Base-by-base conservation (phyloP, 2,113 vertebrate species). In the Choloepus hoffmanni region DNA sequence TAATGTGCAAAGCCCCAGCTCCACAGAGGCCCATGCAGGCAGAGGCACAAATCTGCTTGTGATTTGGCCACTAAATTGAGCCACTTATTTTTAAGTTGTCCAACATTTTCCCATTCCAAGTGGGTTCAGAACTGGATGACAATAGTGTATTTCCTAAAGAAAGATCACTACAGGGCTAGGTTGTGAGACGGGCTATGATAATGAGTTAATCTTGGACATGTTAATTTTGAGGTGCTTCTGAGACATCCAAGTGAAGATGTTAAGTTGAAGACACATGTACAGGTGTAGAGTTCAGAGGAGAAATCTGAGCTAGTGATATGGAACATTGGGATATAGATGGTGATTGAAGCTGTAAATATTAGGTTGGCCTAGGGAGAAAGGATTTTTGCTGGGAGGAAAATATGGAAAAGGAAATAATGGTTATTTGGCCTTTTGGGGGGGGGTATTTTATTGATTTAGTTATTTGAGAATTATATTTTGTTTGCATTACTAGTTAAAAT, bases 401-500 rank as follows among this genome's bases (percentile, higher is more conserved):
- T 9, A 65, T 2, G 30, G n/a, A 60, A 77, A 90, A 88, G 28
- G 67, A 62, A 91, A 70, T 36, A 55, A 60, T 78, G 33, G 65
- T 7, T 60, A 84, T 67, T 76, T 73, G 7, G 53, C 14, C 33
- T 93, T 53, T 85, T 60, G 14, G 40, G 7, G 40, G 7, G 43
- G 14, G 5, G 1, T 48, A 79, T 76, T 92, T 95, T 62, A 45
- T 62, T 30, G 15, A 81, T 86, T 76, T 65, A 84, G 70, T 89
- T 85, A 81, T 70, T 89, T 89, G 40, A 86, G 40, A 89, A 86
- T 91, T 85, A 77, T 48, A 86, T 68, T 95, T 96, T 90, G 13
- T 92, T 89, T 94, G 60, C 82, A 83, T 21, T 96, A 43, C 87
- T 58, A 82, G n/a, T 65, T 91, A 92, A 94, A 97, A 33, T 85